These are phyloP conservation scores for Adelognathus sp. DNA, from an alignment of 2,888 invertebrate genomes.

Conservation along the genomic window DNA sequence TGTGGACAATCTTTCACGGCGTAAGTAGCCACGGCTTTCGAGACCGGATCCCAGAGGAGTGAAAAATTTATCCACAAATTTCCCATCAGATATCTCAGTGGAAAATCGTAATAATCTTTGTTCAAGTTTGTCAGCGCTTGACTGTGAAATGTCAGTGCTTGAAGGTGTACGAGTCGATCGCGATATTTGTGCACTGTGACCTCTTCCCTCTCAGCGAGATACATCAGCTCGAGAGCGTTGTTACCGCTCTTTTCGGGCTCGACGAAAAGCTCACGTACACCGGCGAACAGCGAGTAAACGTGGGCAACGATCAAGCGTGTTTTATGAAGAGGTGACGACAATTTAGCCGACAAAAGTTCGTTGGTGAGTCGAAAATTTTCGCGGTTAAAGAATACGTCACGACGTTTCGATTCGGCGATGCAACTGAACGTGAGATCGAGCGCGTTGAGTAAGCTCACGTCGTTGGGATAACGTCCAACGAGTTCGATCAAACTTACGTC, in stretches of 20 bases:
- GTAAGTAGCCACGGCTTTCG: conserved; percentile 89
- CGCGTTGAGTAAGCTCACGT: conserved; percentile 68
- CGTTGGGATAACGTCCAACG: conserved; percentile 64
- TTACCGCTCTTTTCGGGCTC: conserved; percentile 71
- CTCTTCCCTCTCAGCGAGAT: conserved; percentile 87
- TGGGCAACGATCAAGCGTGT: conserved; percentile 88
- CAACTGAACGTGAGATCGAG: conserved; percentile 72
- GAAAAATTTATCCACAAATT: conserved; percentile 93
- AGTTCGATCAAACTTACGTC: conserved; percentile 66
- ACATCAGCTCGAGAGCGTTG: conserved; percentile 73
- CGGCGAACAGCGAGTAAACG: conserved; percentile 87
- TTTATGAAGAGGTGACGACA: conserved; percentile 76
- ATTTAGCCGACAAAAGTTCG: conserved; percentile 63
- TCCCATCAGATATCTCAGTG: conserved; percentile 91
- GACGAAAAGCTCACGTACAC: conserved; percentile 82
- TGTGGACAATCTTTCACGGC: conserved; percentile 83
- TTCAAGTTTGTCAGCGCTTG: conserved; percentile 81
- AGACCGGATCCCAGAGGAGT: conserved; percentile 92
- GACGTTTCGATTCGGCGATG: conserved; percentile 62
- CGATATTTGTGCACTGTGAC: conserved; percentile 91
- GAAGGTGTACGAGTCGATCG: conserved; percentile 88
- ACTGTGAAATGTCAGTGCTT: conserved; percentile 85
- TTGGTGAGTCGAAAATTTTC: conserved; percentile 67
- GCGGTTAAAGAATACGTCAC: conserved; percentile 67
- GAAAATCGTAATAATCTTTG: conserved; percentile 85